Evolutionary conservation across 2,888 invertebrate species (phyloP), one percentile per base, ranked within the genome.

Genomic region (Hemithea aestivaria): DNA sequence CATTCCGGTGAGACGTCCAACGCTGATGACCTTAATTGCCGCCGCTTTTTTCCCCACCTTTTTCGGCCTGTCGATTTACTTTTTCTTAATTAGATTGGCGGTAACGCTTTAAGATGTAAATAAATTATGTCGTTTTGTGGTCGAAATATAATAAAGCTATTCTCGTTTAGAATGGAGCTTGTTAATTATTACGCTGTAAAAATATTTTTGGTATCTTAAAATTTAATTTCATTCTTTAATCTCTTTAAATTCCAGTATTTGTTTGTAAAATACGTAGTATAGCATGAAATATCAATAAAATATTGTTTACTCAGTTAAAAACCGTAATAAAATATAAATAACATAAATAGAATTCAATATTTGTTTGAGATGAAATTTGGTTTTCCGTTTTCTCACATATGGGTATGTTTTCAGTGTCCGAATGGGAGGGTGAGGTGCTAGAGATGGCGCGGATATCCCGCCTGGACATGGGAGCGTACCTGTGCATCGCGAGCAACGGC

Each of bases 401-500:
- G 20, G 27, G 41, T 16, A 42, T 45, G 35, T 45, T 70, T 88
- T 43, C 88, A 96, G 96, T 95, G 52, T 72, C 85, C 20, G 96
- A 96, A 73, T 94, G 94, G 91, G 94, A 94, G 73, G 94, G 96
- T 23, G 94, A 94, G 68, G 91, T 92, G 10, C 74, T 96, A 73
- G 95, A 96, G 62, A 90, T 96, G 88, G 91, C 91, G 43, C 90
- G 93, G 61, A 96, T 96, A 64, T 95, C 95, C 33, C 90, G 96
- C 51, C 87, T 96, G 51, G 95, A 95, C 71, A 96, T 96, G 96
- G 96, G 96, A 20, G 94, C 94, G 28, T 96, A 96, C 80, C 89
- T 97, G 51, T 97, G 97, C 80, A 96, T 96, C 56, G 96, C 97
- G 34, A 93, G 92, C 63, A 96, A 96, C 67, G 94, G 95, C 7